Percentiles rank a stretch among this genome's conserved stretches.
These are phyloP conservation scores for Lithobates sylvaticus DNA, from an alignment of 2,797 vertebrate genomes.

Conservation along the genomic window DNA sequence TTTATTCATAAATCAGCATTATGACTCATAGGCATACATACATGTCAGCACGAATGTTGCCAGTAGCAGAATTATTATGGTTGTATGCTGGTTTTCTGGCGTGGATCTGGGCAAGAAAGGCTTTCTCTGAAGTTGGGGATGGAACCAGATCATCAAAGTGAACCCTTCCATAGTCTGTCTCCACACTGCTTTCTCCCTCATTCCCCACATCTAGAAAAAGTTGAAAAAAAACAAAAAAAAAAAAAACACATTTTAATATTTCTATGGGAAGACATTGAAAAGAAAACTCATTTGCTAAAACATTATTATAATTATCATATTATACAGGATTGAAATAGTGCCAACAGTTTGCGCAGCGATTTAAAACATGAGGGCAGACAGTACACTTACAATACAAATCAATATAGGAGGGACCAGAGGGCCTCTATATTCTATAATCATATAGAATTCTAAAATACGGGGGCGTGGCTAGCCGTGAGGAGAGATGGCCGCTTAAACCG, in stretches of 20 bases:
- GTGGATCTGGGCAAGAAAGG: constrained; percentile 83
- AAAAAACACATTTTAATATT: neutral
- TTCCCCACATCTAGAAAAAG: constrained; percentile 85
- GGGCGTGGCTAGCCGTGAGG: no score
- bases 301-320: no score
- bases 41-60: constrained; percentile 75
- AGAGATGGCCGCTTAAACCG: no score
- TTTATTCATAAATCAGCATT: neutral
- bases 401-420: no score
- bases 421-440: no score
- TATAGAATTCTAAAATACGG: no score
- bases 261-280: neutral
- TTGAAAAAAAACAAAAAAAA: constrained; percentile 20
- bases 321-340: no score
- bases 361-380: no score
- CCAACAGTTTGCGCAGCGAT: no score
- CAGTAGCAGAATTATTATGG: constrained; percentile 72
- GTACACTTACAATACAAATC: no score
- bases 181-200: constrained; percentile 89
- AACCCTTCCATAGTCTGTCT: constrained; percentile 86
- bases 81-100: constrained; percentile 84
- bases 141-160: constrained; percentile 87
- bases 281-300: no score
- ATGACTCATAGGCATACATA: constrained; percentile 66
- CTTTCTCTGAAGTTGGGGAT: constrained; percentile 85